These are phyloP conservation scores for Zoroaster sp. DNA, from an alignment of 53 echinoderm and acorn worm genomes.

Conservation along the genomic window DNA sequence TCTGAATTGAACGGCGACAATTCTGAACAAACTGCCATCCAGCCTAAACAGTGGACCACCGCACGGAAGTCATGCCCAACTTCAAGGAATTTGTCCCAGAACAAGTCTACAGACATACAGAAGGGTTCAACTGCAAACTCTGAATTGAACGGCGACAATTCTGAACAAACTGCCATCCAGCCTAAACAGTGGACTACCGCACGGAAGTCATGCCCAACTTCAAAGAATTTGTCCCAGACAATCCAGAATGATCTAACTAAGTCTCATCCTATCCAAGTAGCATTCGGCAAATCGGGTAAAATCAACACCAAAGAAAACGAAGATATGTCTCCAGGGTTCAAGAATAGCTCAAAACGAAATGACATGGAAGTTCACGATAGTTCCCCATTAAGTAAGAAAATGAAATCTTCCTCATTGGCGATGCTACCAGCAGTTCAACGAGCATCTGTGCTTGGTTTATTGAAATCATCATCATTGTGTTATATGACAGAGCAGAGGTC, in stretches of 20 bases:
- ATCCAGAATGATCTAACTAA: background rate
- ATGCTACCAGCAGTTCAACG: slow-evolving; percentile 10
- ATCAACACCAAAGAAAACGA: background rate
- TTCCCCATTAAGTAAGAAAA: background rate
- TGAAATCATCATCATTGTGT: background rate
- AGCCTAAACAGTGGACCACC: background rate
- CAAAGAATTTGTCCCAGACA: background rate
- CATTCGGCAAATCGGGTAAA: background rate
- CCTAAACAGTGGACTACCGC: background rate
- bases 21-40: no score
- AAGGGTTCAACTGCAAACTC: no score
- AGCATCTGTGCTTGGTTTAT: slow-evolving; percentile 13
- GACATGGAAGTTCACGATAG: background rate
- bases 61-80: background rate
- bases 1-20: no score
- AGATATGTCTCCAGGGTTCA: background rate
- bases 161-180: background rate
- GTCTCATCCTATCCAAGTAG: background rate
- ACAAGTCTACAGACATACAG: background rate
- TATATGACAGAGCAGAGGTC: background rate
- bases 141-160: background rate
- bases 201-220: background rate
- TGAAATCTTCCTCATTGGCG: background rate
- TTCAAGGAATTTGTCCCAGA: background rate
- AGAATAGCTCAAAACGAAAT: background rate